Evolutionary conservation across 2,113 vertebrate genomes (phyloP).

Genomic region (Microcebus jonahi): DNA sequence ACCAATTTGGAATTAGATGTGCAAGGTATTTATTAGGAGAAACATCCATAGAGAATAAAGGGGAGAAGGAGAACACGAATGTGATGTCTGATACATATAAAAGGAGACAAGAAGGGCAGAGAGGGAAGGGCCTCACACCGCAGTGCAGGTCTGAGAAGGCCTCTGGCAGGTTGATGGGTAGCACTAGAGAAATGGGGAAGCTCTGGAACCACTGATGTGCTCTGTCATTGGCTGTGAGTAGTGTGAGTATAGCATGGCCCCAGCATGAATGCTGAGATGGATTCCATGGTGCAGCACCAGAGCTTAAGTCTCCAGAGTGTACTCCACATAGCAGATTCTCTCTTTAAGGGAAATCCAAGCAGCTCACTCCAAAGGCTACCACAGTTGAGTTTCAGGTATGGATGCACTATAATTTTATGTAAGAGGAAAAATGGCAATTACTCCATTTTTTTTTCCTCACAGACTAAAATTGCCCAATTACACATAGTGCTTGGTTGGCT

Average conservation of each 20-base stretch:
- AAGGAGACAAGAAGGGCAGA: neutral
- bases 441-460: neutral
- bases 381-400: neutral
- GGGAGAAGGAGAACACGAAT: neutral
- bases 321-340: neutral
- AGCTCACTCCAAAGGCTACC: neutral
- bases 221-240: neutral
- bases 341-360: neutral
- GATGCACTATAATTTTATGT: neutral
- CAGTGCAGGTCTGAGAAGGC: neutral
- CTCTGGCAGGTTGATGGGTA: neutral
- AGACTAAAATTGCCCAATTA: neutral
- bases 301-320: too few species aligned
- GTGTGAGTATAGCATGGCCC: neutral
- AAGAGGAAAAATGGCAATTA: neutral
- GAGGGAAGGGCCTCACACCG: neutral
- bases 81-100: fast-evolving
- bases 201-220: neutral
- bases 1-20: neutral
- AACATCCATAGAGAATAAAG: neutral
- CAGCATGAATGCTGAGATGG: too few species aligned
- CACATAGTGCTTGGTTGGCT: neutral
- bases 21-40: neutral
- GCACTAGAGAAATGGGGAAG: neutral
- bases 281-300: neutral